Base-by-base conservation (phyloP, 2,113 vertebrate genomes). In the Tragelaphus buxtoni region DNA sequence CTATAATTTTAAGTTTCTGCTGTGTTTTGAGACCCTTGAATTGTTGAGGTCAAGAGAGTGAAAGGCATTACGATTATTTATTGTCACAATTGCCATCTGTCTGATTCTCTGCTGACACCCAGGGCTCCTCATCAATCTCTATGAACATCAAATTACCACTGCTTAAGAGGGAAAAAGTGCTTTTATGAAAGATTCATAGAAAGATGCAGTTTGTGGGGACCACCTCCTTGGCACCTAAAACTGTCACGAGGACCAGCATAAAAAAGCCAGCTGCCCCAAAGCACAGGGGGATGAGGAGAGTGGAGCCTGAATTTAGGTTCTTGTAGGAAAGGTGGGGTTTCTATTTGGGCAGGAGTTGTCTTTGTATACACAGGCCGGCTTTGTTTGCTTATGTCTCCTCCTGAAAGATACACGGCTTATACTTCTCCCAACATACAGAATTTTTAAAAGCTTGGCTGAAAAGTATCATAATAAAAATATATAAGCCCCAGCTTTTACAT, bases 391-490 rank as follows among this genome's bases (percentile, higher is more conserved):
- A 92, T 2, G 26, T 95, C 77, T 96, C 16, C 10, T 84, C 77
- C 90, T 42, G 63, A 42, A 60, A 95, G 92, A 65, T 11, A 16
- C 26, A 17, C 9, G 5, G 53, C 39, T 60, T 32, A 13, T 39
- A 80, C 79, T 82, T 90, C 51, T 69, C 83, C 47, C 69, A 87
- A 49, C 76, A 91, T 89, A 95, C 81, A 97, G 88, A 49, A 24
- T 42, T 76, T 97, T 82, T 92, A 14, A 92, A 96, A 91, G 69
- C 63, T 72, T 65, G 72, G 39, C 35, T 72, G 88, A 90, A 95
- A 91, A 91, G 77, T 92, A 96, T 93, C 77, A 20, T 89, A 88
- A 89, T 91, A 97, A 96, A 98, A 96, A 96, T 97, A 97, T 96
- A 69, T 96, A 96, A 94, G 96, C 88, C n/a, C 53, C 1, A 4